Percentiles rank a stretch among this genome's conserved stretches.
These are phyloP conservation scores for Rotaria magnacalcarata DNA, from an alignment of 2,888 invertebrate genomes.

Conservation along the genomic window DNA sequence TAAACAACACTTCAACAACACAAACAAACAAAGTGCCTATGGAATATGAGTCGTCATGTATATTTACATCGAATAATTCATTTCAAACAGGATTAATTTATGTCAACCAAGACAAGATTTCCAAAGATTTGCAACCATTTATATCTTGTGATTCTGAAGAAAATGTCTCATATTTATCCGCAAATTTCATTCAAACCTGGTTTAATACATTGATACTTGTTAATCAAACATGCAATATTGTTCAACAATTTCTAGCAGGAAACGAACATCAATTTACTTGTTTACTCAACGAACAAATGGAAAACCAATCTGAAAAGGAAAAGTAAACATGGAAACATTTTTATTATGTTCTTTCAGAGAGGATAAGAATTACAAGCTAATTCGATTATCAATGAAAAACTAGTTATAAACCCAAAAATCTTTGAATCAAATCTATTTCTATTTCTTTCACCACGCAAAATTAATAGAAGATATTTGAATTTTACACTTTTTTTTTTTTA, in stretches of 20 bases:
- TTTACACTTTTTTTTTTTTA: neutral
- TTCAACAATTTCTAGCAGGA: neutral
- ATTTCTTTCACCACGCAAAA: no score
- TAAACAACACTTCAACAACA: neutral
- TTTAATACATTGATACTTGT: conserved; percentile 11
- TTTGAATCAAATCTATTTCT: no score
- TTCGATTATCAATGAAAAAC: no score
- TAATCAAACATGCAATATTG: conserved; percentile 15
- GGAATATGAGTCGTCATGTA: neutral
- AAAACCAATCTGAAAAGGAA: neutral
- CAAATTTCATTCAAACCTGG: neutral
- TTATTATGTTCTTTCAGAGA: no score
- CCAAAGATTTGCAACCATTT: neutral
- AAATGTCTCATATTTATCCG: neutral
- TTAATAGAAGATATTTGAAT: no score
- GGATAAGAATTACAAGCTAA: no score
- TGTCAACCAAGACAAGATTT: neutral
- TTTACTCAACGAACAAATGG: neutral
- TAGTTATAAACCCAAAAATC: no score
- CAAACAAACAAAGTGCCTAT: neutral
- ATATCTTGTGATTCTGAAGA: neutral
- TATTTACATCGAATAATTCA: neutral
- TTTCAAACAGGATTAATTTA: conserved; percentile 20
- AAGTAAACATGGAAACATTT: neutral
- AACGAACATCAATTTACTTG: neutral